phyloP scores from a whole-genome alignment of 2,113 vertebrate genomes.

The Caranx melampygus region DNA sequence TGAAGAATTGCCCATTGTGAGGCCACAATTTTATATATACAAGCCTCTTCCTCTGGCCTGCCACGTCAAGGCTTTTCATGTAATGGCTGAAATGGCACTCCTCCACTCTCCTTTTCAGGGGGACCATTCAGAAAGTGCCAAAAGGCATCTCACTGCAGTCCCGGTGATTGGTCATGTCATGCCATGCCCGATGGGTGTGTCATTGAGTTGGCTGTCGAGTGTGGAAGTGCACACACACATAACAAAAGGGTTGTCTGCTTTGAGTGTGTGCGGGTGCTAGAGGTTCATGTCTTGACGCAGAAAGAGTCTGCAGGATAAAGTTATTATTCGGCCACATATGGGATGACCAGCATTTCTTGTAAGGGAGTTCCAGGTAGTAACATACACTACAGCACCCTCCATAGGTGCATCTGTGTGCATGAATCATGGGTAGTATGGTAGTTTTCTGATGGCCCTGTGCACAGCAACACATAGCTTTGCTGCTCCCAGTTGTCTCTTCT shows the following conservation, averaged over 20 bases:
- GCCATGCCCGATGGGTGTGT: constrained; percentile 44
- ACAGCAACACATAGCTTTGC: no score
- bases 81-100: constrained; percentile 73
- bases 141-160: constrained; percentile 59
- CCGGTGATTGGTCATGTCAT: constrained; percentile 65
- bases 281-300: neutral
- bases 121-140: constrained; percentile 68
- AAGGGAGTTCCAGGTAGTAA: no score
- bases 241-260: constrained; percentile 10
- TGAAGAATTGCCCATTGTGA: constrained; percentile 57
- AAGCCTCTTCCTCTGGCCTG: constrained; percentile 53
- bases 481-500: no score
- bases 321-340: no score
- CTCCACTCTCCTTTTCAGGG: constrained; percentile 61
- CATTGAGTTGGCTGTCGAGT: constrained; percentile 36
- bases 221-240: constrained; percentile 4
- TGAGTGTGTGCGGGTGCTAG: neutral
- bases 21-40: constrained; percentile 69
- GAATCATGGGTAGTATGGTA: no score
- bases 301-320: neutral
- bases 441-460: no score
- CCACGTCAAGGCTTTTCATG: constrained; percentile 65
- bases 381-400: no score
- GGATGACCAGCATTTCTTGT: no score
- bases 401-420: no score